Base-by-base conservation (phyloP, 1,140 invertebrate genomes). In the Andricus grossulariae region DNA sequence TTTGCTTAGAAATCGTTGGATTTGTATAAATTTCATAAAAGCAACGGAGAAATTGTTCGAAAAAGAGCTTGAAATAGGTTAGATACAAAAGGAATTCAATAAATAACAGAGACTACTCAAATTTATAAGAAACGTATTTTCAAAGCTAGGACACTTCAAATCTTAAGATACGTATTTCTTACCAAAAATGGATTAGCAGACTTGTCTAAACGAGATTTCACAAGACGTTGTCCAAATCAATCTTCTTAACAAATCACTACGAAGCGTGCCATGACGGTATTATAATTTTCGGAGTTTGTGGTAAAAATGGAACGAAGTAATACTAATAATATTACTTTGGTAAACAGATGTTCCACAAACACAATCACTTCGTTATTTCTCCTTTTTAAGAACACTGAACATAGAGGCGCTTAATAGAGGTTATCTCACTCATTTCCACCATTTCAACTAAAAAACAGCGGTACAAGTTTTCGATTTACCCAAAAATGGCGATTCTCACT, bases 201-300 rank as follows among this genome's bases (percentile, higher is more conserved):
- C 55, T 19, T 50, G 71, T 50, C 66, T 75, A 50, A 73, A 39
- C 5, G 16, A 51, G 51, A 55, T 39, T 45, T 73, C 32, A 73
- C 54, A 55, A 39, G 51, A 55, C n/a, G 50, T 72, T 74, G 45
- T 51, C 57, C n/a, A 71, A 71, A 54, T 73, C 32, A 76, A 11
- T 52, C 76, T 76, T 74, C 72, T 87, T 57, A 87, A 85, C 79
- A 82, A 85, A 85, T 84, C 73, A 83, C 66, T 77, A 79, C 81
- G 78, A 82, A 83, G 84, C 84, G 73, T 87, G 85, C 86, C 86
- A 88, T 88, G 87, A 85, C 84, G 85, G 85, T 88, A 73, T 82
- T 82, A 77, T 80, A 73, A 80, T 79, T 80, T 81, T 79, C 78
- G 55, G 79, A 71, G 80, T 80, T 82, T n/a, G 19, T 73, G 50